A percentile compares a stretch with the other conserved stretches of the same genome.
phyloP scores from a whole-genome alignment of 1,140 invertebrate genomes.

The Zaprionus camerounensis region DNA sequence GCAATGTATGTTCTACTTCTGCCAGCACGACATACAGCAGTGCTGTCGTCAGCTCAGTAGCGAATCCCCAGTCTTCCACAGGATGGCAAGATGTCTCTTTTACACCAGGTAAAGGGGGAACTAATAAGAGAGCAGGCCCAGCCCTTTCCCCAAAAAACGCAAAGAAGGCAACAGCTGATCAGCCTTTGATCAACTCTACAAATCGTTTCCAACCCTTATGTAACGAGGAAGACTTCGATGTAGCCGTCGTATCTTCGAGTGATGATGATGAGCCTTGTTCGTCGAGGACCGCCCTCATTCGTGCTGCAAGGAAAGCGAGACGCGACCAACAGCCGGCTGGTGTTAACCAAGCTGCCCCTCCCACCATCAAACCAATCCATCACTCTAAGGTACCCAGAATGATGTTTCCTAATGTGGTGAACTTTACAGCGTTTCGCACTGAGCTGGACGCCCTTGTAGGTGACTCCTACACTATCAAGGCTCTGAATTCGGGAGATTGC shows the following conservation, averaged over 20 bases:
- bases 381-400: neutral
- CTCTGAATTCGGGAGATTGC: no score
- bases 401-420: neutral
- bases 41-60: no score
- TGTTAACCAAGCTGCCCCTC: neutral
- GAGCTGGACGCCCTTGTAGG: no score
- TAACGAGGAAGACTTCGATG: neutral
- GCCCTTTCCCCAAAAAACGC: neutral
- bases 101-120: neutral
- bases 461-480: no score
- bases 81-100: neutral
- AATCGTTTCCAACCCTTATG: neutral
- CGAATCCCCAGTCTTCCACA: no score
- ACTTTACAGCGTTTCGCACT: no score
- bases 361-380: neutral
- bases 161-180: neutral
- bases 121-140: neutral
- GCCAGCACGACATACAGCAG: no score
- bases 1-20: neutral
- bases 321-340: neutral
- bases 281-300: neutral
- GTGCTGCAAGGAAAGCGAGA: neutral
- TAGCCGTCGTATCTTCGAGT: neutral
- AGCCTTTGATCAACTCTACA: neutral
- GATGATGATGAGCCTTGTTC: neutral